Evolutionary conservation across 2,797 vertebrate genomes (phyloP), one percentile per base, ranked within the genome.

Genomic region (Netta rufina): DNA sequence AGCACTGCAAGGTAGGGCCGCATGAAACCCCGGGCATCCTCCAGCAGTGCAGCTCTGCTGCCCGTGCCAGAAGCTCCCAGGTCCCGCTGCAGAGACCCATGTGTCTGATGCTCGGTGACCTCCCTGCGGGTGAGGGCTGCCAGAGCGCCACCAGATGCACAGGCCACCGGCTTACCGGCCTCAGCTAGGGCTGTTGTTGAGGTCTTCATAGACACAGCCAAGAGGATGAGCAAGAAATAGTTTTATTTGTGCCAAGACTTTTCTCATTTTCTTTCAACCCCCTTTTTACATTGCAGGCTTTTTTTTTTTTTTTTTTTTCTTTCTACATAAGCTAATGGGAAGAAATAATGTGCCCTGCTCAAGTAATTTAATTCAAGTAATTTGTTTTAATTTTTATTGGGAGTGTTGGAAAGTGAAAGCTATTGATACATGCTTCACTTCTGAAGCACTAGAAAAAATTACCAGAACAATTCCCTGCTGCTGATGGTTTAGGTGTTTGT

Each of bases 51-150:
- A 64, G 51, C 20, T 54, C 54, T 30, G 32, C 38, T 69, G 15
- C 24, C 72, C 49, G 19, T 0, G 0, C 4, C 38, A 33, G 56
- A 67, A 83, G 20, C 58, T 62, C 0, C 0, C 61, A 64, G 22
- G 11, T 87, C 32, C 28, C 33, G n/a, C 15, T 4, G 8, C 43
- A 39, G 51, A 85, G 32, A 83, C 22, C 65, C 47, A 6, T 56
- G 69, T 62, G 33, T 62, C 62, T 30, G 25, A n/a, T 80, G 75
- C 86, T 58, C 47, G 38, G 51, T 39, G 92, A 67, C 13, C 53
- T 24, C 66, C 27, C n/a, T n/a, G 58, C 17, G 41, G 27, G 24
- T 0, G 8, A 71, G 11, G 60, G 60, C 17, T 41, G 18, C 32
- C 58, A 2, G 3, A 60, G 39, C 38, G 51, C 51, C n/a, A 49